Evolutionary conservation across 2,888 invertebrate genomes (phyloP), one percentile per base, ranked within the genome.

Genomic region (Athalia rosae): DNA sequence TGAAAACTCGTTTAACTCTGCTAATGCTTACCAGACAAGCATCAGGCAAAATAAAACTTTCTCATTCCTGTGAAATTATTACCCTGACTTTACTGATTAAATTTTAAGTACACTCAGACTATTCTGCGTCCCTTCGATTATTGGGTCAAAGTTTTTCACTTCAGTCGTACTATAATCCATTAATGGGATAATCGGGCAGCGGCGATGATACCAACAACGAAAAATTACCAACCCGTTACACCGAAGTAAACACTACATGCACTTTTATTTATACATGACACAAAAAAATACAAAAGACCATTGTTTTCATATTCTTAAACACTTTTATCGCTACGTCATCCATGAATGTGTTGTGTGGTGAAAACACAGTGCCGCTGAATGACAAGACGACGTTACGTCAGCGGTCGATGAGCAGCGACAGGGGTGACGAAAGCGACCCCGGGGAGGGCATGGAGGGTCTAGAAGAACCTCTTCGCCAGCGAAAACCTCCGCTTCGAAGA

Each of bases 371-470:
- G 92, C 92, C 93, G 89, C 92, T 93, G 90, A 93, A 93, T 92
- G 92, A 93, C 91, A 92, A 92, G 92, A 91, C 92, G 87, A 92
- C 92, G 81, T 85, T 91, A 88, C 90, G 89, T 86, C 91, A 92
- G 90, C 93, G 93, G 84, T 93, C 93, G 89, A 91, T 94, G 87
- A 92, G 92, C 86, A 92, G 92, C 83, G 93, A 93, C 86, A 92
- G 92, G 83, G 92, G 92, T 83, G 91, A 92, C 85, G 93, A 93
- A 87, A 88, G 88, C 82, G 89, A 89, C 80, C 86, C 86, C 82
- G 84, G 83, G 83, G 88, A 89, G 82, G 89, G 88, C 82, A 86
- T 88, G 88, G 91, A 90, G 86, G 93, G 93, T 85, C 91, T 93
- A 88, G 94, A 94, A 89, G 94, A 94, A 90, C 94, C 94, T 82